Base-by-base conservation (phyloP, 2,113 vertebrate genomes). In the Dissostichus mawsoni region DNA sequence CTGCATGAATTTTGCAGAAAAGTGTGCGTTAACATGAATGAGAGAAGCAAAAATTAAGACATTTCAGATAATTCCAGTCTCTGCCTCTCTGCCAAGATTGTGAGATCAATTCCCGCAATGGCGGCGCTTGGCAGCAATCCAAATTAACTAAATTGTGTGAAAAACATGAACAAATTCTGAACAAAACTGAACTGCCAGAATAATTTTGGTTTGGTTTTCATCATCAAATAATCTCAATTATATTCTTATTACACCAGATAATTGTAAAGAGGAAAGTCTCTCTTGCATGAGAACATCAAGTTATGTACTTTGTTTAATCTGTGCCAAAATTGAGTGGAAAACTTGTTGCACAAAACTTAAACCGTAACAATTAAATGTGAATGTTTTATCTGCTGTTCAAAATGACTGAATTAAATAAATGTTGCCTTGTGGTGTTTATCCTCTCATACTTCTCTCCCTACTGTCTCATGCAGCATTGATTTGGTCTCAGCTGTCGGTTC, bases 401-500 rank as follows among this genome's bases (percentile, higher is more conserved):
- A n/a, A 68, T 55, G 11, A 53, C 16, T 29, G 11, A 47, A 67
- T 61, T 4, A 48, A 76, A 56, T 7, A 61, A 74, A 72, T 53
- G 25, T 55, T 62, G 69, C 45, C 16, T 23, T 11, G 14, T 62
- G 53, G 9, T 11, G 45, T 59, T 48, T 25, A 50, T 57, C 61
- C 47, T 45, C 63, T 8, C 2, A 18, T 41, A 17, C 56, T 67
- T 45, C 1, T 56, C 61, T 59, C 20, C 59, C 45, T 47, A 55
- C 73, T 23, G 70, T 86, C 77, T 85, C 53, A 52, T 69, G 56
- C 76, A 78, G 72, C 57, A 91, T 89, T 71, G 91, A 92, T 91
- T 92, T 83, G 66, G 62, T 85, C 83, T 92, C 91, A 74, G 85
- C 72, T 89, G 75, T 86, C 81, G 16, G 45, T 44, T 74, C 68